Conservation (phyloP, 2,797 vertebrate genomes). For the Eutrigla gurnardus region DNA sequence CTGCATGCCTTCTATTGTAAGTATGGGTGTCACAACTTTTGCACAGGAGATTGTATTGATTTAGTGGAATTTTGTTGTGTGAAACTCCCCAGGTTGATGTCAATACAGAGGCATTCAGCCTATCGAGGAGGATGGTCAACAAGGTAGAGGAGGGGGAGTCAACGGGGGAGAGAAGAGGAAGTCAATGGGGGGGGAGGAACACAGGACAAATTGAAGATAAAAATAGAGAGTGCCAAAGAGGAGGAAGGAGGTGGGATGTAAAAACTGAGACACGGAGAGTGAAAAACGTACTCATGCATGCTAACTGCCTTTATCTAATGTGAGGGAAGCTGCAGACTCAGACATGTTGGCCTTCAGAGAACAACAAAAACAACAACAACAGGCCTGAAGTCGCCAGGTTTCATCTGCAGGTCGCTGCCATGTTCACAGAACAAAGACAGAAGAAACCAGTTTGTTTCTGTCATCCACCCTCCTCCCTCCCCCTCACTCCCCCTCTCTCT, state of each 20-base stretch:
- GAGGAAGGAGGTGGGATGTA: not conserved
- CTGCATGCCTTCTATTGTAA: no score
- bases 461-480: constrained; percentile 44
- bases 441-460: constrained; percentile 14
- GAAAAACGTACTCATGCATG: constrained; percentile 44
- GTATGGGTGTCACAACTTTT: no score
- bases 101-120: no score
- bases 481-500: not conserved
- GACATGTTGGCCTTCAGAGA: constrained; percentile 39
- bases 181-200: constrained; percentile 20
- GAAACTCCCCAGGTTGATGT: constrained; percentile 25
- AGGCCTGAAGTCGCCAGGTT: not conserved
- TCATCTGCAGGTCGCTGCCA: not conserved
- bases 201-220: constrained; percentile 32
- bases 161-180: constrained; percentile 20
- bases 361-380: not conserved
- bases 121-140: no score
- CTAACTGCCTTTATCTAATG: constrained; percentile 54
- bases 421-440: constrained; percentile 13
- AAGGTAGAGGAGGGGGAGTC: no score
- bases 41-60: no score
- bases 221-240: constrained; percentile 23
- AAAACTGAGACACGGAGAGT: not conserved
- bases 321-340: constrained; percentile 51
- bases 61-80: no score